Evolutionary conservation across 2,888 invertebrate genomes (phyloP), one percentile per base, ranked within the genome.

Genomic region (Netelia inedita): DNA sequence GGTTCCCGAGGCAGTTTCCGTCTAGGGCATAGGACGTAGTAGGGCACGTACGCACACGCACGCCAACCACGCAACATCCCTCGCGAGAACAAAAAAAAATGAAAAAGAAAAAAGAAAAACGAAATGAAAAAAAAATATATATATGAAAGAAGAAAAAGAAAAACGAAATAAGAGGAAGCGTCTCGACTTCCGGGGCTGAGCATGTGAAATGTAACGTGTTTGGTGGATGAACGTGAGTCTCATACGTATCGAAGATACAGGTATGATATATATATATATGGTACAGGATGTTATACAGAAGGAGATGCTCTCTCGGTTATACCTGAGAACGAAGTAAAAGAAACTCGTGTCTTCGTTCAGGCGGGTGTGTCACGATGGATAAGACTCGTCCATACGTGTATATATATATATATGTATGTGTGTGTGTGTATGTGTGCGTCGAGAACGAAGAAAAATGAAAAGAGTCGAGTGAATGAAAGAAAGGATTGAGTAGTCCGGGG

Each of bases 401-500:
- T 80, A 35, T 46, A 21, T 16, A 21, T 78, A 21, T 46, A 16
- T n/a, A n/a, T 55, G 57, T 66, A 21, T 53, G 57, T 73, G 65
- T 43, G 19, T 78, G 65, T 68, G 5, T 50, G 72, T 41, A 79
- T 81, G 85, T 65, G 69, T 65, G 74, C 66, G 73, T 78, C 74
- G 75, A 73, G 76, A 85, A 76, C 79, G 83, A 87, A 90, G 89
- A 90, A 90, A 91, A 90, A 90, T 91, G 91, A 92, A 92, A 92
- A 92, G 91, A 91, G 87, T 85, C 75, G 87, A 87, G 89, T 89
- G 90, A 89, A 91, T 88, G 91, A 92, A 93, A 92, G 91, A 91
- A 93, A 93, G 92, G 92, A 93, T 93, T 92, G 93, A 93, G 93
- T 90, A 90, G 91, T 92, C 90, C 88, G 87, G 46, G 88, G 88